Percentiles rank a stretch among this genome's conserved stretches.
phyloP scores from a whole-genome alignment of 2,113 vertebrate species.

The Meriones unguiculatus region DNA sequence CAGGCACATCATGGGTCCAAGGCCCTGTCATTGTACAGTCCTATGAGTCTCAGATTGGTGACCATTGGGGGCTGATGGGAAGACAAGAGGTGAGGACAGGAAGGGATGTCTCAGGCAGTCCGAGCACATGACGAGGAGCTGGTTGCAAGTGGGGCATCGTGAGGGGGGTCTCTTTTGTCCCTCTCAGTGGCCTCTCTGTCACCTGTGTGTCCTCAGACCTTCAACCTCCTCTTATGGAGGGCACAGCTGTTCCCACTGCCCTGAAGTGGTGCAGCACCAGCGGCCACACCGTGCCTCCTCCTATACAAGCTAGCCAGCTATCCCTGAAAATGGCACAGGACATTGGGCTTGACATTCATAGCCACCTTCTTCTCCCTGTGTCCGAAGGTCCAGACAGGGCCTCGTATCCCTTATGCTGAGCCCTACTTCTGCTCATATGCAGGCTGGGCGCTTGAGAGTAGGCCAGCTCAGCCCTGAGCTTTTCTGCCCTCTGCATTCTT shows the following conservation, averaged over 20 bases:
- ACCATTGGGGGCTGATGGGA: too few species aligned
- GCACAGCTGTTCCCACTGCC: neutral
- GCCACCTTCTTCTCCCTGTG: rapidly evolving
- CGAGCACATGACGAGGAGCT: neutral
- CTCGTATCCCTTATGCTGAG: rapidly evolving
- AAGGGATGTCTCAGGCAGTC: neutral
- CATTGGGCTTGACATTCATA: neutral
- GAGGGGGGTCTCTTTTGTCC: neutral
- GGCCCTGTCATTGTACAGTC: rapidly evolving
- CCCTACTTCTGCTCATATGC: too few species aligned
- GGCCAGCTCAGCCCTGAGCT: neutral
- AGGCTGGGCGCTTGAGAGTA: rapidly evolving
- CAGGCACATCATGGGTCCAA: rapidly evolving
- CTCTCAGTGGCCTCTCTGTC: neutral
- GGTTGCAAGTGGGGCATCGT: neutral
- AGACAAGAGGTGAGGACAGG: neutral
- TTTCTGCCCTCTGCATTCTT: neutral
- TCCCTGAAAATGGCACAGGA: neutral
- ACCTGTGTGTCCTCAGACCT: neutral
- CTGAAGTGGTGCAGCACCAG: neutral
- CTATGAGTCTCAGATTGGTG: neutral
- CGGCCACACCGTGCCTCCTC: neutral
- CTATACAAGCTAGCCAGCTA: neutral
- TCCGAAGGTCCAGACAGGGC: rapidly evolving
- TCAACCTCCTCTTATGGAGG: rapidly evolving